These are phyloP conservation scores for Scaptomyza polygonia DNA, from an alignment of 2,888 invertebrate species.

Conservation along the genomic window DNA sequence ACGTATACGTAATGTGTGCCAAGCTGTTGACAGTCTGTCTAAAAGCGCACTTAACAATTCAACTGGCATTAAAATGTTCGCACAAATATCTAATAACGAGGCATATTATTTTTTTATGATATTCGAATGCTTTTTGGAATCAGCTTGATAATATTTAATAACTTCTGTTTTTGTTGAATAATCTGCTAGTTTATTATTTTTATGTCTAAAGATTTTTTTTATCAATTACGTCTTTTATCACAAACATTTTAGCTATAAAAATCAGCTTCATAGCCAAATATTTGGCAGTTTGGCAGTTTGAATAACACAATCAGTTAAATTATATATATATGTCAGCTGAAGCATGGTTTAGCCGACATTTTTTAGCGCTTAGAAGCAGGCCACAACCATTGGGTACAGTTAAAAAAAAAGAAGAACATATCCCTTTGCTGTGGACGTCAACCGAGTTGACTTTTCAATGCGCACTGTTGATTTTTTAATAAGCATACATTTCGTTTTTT, in stretches of 20 bases:
- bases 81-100: slow-evolving; percentile 7
- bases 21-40: slow-evolving; percentile 32
- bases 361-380: slow-evolving; percentile 7
- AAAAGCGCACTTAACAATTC: slow-evolving; percentile 16
- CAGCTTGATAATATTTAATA: too few relatives aligned
- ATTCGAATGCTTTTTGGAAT: neutral
- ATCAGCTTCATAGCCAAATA: neutral
- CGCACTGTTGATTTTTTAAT: slow-evolving; percentile 72
- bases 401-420: neutral
- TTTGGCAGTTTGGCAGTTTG: neutral
- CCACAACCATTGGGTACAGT: slow-evolving; percentile 3
- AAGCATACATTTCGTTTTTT: slow-evolving; percentile 60
- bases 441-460: slow-evolving; percentile 65
- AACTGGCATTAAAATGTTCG: slow-evolving; percentile 8
- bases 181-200: neutral
- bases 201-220: neutral
- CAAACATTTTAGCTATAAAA: neutral
- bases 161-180: too few relatives aligned
- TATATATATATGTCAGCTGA: neutral
- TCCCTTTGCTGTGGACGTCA: slow-evolving; percentile 35
- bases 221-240: neutral
- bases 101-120: neutral
- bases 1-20: slow-evolving; percentile 14
- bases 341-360: slow-evolving; percentile 8
- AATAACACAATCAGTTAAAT: neutral